These are phyloP conservation scores for Pachydiplax longipennis DNA, from an alignment of 2,888 invertebrate genomes.

Conservation along the genomic window DNA sequence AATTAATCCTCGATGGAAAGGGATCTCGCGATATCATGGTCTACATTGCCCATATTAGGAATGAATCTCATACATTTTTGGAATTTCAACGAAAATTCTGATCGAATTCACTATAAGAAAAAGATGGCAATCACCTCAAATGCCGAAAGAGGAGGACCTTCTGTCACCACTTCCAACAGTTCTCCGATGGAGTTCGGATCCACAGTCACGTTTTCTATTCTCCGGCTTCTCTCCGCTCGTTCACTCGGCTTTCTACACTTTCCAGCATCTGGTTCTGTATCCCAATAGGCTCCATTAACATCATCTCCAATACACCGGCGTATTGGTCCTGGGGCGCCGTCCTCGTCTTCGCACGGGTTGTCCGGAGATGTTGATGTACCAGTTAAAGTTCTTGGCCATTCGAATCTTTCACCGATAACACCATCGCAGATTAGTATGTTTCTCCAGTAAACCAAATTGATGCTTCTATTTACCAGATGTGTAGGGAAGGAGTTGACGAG, in stretches of 20 bases:
- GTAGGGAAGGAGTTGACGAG: too few relatives aligned
- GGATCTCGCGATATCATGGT: too few relatives aligned
- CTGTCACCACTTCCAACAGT: not conserved
- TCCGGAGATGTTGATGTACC: not conserved
- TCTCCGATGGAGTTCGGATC: not conserved
- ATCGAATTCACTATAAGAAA: too few relatives aligned
- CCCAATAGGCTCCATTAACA: conserved; percentile 47
- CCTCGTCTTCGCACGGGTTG: conserved; percentile 21
- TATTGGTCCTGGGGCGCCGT: not conserved
- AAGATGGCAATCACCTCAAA: not conserved
- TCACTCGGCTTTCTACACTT: not conserved
- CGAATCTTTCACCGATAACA: not conserved
- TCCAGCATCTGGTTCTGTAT: not conserved
- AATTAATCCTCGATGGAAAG: too few relatives aligned
- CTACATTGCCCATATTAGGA: too few relatives aligned
- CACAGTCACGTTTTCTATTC: not conserved
- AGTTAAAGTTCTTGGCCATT: not conserved
- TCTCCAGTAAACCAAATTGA: conserved; percentile 7
- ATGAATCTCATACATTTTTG: too few relatives aligned
- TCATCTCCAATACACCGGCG: conserved; percentile 47
- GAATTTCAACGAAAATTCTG: too few relatives aligned
- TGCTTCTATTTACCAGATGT: not conserved
- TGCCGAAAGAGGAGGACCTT: not conserved
- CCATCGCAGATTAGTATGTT: conserved; percentile 47
- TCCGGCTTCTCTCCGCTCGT: not conserved